These are phyloP conservation scores for Aptenodytes forsteri DNA, from an alignment of 2,113 vertebrate species.

Conservation along the genomic window DNA sequence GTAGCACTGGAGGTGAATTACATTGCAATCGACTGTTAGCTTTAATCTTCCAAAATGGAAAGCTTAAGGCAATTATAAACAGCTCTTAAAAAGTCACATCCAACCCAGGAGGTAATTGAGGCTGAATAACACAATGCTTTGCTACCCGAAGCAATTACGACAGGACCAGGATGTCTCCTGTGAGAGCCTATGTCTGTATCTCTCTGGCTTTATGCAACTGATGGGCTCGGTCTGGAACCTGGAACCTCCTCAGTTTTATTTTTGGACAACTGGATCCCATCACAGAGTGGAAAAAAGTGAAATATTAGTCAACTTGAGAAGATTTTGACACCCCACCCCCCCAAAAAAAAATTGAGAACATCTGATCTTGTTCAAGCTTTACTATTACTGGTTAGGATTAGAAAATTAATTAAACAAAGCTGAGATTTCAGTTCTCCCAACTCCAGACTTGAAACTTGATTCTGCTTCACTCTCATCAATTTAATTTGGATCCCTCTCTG, in stretches of 20 bases:
- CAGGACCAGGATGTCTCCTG: neutral
- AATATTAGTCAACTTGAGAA: neutral
- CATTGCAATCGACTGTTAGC: neutral
- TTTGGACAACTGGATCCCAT: neutral
- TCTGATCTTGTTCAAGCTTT: neutral
- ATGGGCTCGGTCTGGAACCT: neutral
- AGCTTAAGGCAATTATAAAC: neutral
- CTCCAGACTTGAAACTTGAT: neutral
- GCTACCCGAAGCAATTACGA: neutral
- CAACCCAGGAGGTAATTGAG: neutral
- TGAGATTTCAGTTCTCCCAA: neutral
- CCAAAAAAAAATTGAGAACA: neutral
- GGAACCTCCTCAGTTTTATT: neutral
- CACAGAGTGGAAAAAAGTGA: neutral
- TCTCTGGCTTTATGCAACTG: neutral
- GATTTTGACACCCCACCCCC: neutral
- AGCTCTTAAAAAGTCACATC: neutral
- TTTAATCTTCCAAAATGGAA: accelerated
- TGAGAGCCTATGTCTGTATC: neutral
- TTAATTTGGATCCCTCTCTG: neutral
- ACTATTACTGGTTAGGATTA: neutral
- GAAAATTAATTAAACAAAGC: neutral
- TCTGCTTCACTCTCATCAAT: neutral
- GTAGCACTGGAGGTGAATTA: slow-evolving; percentile 82
- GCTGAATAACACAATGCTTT: neutral